phyloP scores from a whole-genome alignment of 37 sponge, comb jelly and placozoan genomes.

The Petrosia ficiformis region DNA sequence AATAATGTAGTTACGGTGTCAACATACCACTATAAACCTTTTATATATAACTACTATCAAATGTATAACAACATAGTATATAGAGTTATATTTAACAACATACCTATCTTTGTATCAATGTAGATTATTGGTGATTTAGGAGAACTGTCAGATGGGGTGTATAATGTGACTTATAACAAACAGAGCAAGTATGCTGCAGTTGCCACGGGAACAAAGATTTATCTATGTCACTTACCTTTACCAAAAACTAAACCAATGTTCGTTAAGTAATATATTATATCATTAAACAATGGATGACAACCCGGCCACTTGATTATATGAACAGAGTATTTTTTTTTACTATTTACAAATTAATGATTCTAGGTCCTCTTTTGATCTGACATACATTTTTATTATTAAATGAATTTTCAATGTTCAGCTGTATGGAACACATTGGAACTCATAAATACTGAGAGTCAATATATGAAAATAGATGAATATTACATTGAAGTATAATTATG shows the following conservation, averaged over 20 bases:
- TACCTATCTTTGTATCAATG: not conserved
- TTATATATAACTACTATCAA: too few species aligned
- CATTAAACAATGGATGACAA: not conserved
- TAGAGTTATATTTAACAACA: not conserved
- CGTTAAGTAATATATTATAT: not conserved
- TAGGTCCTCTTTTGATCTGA: not conserved
- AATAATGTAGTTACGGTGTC: too few species aligned
- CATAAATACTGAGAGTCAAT: too few species aligned
- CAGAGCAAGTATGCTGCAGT: not conserved
- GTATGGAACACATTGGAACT: too few species aligned
- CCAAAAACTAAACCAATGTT: not conserved
- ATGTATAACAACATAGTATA: too few species aligned
- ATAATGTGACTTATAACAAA: constrained; percentile 8
- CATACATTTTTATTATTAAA: too few species aligned
- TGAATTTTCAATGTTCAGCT: too few species aligned
- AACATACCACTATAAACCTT: too few species aligned
- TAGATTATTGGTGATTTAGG: constrained; percentile 25
- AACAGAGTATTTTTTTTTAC: not conserved
- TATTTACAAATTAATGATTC: not conserved
- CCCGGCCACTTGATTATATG: not conserved
- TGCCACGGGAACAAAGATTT: constrained; percentile 22
- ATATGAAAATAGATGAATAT: too few species aligned
- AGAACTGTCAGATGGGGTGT: constrained; percentile 19
- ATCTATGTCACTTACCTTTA: not conserved
- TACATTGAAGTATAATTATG: too few species aligned